Conservation (phyloP, 2,888 invertebrate species). For the Agrochola lychnidis region DNA sequence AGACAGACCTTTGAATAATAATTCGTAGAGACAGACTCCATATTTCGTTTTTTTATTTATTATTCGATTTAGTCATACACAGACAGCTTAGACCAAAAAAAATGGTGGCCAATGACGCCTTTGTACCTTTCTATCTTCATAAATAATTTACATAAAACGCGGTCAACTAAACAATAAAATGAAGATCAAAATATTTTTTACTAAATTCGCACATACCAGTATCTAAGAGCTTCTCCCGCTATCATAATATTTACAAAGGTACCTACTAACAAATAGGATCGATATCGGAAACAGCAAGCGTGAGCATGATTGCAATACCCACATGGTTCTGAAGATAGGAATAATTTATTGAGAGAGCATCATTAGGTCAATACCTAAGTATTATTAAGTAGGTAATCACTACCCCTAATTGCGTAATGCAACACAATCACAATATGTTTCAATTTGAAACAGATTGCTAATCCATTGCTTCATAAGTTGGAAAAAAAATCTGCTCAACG, state of each 20-base stretch:
- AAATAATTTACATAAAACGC: neutral
- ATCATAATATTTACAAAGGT: conserved; percentile 68
- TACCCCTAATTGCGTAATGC: too few relatives aligned
- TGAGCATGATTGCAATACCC: neutral
- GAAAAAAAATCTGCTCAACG: too few relatives aligned
- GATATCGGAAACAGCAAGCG: conserved; percentile 50
- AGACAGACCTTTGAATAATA: too few relatives aligned
- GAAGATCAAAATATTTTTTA: conserved; percentile 23
- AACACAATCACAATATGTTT: too few relatives aligned
- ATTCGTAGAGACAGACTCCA: too few relatives aligned
- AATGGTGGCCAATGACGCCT: neutral
- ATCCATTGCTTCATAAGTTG: too few relatives aligned
- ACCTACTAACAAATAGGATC: conserved; percentile 31
- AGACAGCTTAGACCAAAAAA: neutral
- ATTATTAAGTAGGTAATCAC: neutral
- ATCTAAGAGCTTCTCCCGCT: conserved; percentile 38
- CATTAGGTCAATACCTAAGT: neutral
- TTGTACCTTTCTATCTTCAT: neutral
- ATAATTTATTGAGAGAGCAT: neutral
- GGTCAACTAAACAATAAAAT: conserved; percentile 21
- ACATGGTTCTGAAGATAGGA: conserved; percentile 21
- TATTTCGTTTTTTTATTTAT: too few relatives aligned
- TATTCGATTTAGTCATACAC: too few relatives aligned
- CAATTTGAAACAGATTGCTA: too few relatives aligned
- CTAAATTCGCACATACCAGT: conserved; percentile 34